Conservation (phyloP, 2,113 vertebrate genomes). For the Ophthalmolycus amberensis region DNA sequence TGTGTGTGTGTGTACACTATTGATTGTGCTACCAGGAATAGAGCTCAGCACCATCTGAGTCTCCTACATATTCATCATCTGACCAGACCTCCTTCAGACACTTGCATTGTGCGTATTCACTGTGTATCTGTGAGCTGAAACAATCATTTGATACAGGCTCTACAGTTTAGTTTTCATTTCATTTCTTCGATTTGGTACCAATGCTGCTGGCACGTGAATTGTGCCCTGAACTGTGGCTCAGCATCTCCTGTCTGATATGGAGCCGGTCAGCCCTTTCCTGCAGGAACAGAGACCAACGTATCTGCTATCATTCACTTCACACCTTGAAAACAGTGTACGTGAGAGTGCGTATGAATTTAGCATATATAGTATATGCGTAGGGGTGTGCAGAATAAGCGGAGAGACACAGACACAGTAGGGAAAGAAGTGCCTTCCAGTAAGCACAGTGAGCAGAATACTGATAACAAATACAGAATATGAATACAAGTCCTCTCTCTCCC, state of each 20-base stretch:
- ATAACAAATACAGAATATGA: slow-evolving; percentile 35
- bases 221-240: slow-evolving; percentile 8
- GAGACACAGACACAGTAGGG: slow-evolving; percentile 5
- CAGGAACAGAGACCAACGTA: background rate
- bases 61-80: slow-evolving; percentile 30
- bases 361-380: slow-evolving; percentile 41
- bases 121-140: background rate
- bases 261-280: background rate
- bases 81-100: slow-evolving; percentile 40
- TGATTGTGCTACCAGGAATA: slow-evolving; percentile 68
- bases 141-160: background rate
- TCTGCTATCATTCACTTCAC: slow-evolving; percentile 6
- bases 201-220: background rate
- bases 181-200: background rate
- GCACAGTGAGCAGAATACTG: slow-evolving; percentile 58
- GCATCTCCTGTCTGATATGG: background rate
- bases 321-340: slow-evolving; percentile 16
- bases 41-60: slow-evolving; percentile 31
- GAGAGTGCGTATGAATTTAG: slow-evolving; percentile 29
- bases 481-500: slow-evolving; percentile 33
- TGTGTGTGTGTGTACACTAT: slow-evolving; percentile 43
- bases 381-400: slow-evolving; percentile 15
- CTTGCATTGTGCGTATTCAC: slow-evolving; percentile 9
- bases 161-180: background rate
- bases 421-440: slow-evolving; percentile 37